Evolutionary conservation across 2,113 vertebrate genomes (phyloP).

Genomic region (Tursiops truncatus): DNA sequence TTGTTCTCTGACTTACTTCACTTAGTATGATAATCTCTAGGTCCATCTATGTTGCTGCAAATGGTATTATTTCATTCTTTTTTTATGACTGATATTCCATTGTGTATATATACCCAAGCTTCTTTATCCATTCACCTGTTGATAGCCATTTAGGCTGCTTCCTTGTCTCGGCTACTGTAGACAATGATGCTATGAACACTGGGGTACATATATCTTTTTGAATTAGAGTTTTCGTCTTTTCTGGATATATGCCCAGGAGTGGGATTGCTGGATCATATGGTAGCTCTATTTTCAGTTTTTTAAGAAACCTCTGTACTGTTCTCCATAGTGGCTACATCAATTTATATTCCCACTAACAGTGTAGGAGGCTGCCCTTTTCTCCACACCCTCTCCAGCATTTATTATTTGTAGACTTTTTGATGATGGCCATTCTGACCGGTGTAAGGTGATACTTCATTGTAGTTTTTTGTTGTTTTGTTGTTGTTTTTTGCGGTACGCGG

Average conservation of each 20-base stretch:
- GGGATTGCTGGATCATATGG: background rate
- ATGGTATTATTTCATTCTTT: background rate
- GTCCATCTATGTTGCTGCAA: background rate
- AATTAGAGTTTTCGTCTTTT: background rate
- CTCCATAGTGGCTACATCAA: background rate
- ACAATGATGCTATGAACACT: background rate
- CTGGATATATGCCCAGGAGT: background rate
- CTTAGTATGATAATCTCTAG: background rate
- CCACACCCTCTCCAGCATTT: background rate
- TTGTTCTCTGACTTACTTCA: background rate
- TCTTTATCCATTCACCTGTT: background rate
- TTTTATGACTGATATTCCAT: background rate
- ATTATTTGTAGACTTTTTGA: background rate
- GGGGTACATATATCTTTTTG: background rate
- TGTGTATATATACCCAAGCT: too few species aligned
- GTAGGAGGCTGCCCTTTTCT: background rate
- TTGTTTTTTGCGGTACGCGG: too few species aligned
- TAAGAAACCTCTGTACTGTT: background rate
- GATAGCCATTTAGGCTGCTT: background rate
- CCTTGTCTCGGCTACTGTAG: background rate
- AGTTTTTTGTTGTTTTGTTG: too few species aligned
- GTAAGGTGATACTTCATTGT: background rate
- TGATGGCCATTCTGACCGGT: background rate
- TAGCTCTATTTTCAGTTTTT: background rate
- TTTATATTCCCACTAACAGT: background rate